Conservation (phyloP, 2,797 vertebrate species). For the Mormyrops attenuatus region DNA sequence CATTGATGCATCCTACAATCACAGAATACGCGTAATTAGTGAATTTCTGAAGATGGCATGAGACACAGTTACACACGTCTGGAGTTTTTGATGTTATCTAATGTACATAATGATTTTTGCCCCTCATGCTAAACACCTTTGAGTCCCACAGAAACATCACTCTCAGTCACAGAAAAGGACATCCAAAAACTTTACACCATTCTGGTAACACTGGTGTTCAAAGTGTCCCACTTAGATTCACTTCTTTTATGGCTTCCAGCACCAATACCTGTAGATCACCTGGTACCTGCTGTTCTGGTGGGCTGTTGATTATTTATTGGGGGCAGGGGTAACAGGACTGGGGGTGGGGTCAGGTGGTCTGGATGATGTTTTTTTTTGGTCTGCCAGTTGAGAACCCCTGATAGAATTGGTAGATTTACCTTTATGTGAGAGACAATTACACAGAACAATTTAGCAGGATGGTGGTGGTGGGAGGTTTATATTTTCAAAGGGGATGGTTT, state of each 20-base stretch:
- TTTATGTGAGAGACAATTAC: not conserved
- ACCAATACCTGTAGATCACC: not conserved
- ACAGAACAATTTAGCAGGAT: not conserved
- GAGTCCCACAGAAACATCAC: not conserved
- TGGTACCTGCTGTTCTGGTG: not conserved
- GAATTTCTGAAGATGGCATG: not conserved
- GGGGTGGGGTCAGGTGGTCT: not conserved
- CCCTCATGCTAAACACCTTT: not conserved
- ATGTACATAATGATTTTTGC: not conserved
- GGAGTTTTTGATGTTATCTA: not conserved
- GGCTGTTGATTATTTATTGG: not conserved
- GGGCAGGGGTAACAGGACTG: not conserved
- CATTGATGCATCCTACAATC: not conserved
- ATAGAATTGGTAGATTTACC: not conserved
- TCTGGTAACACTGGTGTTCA: not conserved
- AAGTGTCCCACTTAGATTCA: not conserved
- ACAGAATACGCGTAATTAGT: not conserved
- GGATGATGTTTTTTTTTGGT: not conserved
- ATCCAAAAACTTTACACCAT: not conserved
- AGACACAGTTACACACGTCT: not conserved
- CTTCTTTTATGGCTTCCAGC: not conserved
- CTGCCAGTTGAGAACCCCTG: not conserved
- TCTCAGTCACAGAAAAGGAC: not conserved
- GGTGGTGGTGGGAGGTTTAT: not conserved
- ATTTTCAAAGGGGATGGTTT: not conserved